These are phyloP conservation scores for Vespertilio murinus DNA, from an alignment of 2,797 vertebrate genomes.

Conservation along the genomic window DNA sequence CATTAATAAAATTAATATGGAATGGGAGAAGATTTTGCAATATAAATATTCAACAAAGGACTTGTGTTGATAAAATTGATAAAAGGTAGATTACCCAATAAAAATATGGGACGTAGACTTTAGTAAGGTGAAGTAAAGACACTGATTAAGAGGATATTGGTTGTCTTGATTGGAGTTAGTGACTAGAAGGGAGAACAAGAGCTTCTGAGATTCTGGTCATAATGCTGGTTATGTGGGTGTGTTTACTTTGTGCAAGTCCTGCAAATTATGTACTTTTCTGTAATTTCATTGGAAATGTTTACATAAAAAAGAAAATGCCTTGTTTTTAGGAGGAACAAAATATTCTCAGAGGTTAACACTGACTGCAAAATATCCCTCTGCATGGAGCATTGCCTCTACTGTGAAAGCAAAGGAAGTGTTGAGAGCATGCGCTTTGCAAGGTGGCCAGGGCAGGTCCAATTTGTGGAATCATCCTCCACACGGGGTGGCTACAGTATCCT, in stretches of 20 bases:
- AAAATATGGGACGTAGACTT: not conserved
- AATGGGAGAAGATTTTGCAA: not conserved
- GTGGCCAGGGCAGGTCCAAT: not conserved
- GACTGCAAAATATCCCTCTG: not conserved
- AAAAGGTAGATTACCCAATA: not conserved
- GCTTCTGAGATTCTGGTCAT: not conserved
- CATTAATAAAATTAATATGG: constrained; percentile 14
- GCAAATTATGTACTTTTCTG: constrained; percentile 21
- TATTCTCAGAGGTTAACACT: not conserved
- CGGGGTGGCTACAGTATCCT: not conserved
- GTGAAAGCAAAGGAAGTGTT: not conserved
- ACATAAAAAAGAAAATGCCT: not conserved
- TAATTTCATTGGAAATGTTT: not conserved
- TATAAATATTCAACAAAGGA: not conserved
- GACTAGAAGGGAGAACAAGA: not conserved
- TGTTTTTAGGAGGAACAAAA: not conserved
- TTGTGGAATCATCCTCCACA: not conserved
- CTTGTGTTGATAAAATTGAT: not conserved
- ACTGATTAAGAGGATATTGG: not conserved
- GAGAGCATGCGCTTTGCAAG: not conserved
- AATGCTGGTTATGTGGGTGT: not conserved
- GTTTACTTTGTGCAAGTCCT: constrained; percentile 25
- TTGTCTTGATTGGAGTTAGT: not conserved
- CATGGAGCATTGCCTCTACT: not conserved
- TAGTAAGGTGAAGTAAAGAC: not conserved